Conservation (phyloP, 2,113 vertebrate species). For the Seriola quinqueradiata region DNA sequence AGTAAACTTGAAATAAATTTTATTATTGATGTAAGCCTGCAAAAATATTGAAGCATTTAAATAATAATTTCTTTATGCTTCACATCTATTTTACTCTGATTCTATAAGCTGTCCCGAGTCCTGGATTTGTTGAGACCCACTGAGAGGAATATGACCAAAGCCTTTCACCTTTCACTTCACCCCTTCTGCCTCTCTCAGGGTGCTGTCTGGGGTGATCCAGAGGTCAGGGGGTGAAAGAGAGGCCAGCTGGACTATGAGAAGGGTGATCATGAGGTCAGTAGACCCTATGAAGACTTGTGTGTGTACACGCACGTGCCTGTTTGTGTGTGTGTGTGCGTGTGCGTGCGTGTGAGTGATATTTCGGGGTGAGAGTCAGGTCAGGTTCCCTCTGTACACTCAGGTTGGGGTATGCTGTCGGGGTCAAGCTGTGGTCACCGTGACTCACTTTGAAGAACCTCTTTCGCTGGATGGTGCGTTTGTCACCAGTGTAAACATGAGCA, state of each 20-base stretch:
- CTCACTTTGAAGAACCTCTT: conserved; percentile 43
- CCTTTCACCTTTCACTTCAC: conserved; percentile 48
- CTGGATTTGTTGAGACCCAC: conserved; percentile 38
- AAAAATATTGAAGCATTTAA: not conserved
- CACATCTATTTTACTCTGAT: not conserved
- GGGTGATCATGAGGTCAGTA: conserved; percentile 79
- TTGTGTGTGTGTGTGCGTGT: conserved; percentile 15
- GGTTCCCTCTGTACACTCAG: conserved; percentile 46
- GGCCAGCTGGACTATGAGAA: conserved; percentile 82
- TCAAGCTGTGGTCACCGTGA: conserved; percentile 81
- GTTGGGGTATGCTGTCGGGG: conserved; percentile 60
- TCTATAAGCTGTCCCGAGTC: conserved; percentile 11
- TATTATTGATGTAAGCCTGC: too few relatives aligned
- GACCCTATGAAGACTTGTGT: conserved; percentile 59
- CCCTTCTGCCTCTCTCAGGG: conserved; percentile 61
- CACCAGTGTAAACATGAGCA: conserved; percentile 13
- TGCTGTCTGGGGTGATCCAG: conserved; percentile 65
- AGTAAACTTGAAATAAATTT: not conserved
- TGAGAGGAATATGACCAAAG: conserved; percentile 49
- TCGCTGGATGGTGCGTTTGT: not conserved
- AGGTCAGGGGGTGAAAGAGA: conserved; percentile 88
- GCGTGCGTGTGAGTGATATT: conserved; percentile 33
- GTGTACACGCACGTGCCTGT: conserved; percentile 21
- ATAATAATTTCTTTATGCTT: not conserved
- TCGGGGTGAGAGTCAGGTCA: conserved; percentile 86